phyloP scores from a whole-genome alignment of 1,140 invertebrate species.

The Stegodyphus mimosarum region DNA sequence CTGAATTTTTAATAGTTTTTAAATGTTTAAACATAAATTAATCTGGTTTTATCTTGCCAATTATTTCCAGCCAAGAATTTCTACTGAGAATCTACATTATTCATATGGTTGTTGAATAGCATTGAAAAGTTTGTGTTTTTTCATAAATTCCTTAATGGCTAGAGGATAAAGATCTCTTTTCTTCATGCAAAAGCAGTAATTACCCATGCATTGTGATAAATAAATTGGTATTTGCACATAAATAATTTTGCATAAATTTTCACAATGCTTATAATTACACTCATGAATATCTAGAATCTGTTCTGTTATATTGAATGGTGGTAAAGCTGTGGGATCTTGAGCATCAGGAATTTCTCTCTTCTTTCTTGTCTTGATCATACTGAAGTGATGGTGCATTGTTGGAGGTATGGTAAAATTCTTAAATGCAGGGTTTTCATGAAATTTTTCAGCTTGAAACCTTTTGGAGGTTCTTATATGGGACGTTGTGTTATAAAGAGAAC shows the following conservation, averaged over 20 bases:
- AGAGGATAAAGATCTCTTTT: conserved; percentile 14
- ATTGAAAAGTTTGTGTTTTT: neutral
- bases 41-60: neutral
- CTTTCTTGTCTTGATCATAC: no score
- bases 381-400: no score
- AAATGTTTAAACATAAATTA: neutral
- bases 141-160: conserved; percentile 2
- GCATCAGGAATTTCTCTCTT: no score
- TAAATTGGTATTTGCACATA: conserved; percentile 3
- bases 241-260: neutral
- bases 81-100: neutral
- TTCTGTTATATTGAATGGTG: no score
- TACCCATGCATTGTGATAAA: conserved; percentile 1
- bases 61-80: no score
- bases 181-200: conserved; percentile 1
- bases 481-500: no score
- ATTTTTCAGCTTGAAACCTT: no score
- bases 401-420: no score
- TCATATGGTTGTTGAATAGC: conserved; percentile 20
- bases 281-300: neutral
- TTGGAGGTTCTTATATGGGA: no score
- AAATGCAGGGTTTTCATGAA: no score
- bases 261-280: conserved; percentile 7
- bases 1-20: neutral
- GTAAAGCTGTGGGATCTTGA: no score